These are phyloP conservation scores for Stigmatopora nigra DNA, from an alignment of 2,113 vertebrate genomes.

Conservation along the genomic window DNA sequence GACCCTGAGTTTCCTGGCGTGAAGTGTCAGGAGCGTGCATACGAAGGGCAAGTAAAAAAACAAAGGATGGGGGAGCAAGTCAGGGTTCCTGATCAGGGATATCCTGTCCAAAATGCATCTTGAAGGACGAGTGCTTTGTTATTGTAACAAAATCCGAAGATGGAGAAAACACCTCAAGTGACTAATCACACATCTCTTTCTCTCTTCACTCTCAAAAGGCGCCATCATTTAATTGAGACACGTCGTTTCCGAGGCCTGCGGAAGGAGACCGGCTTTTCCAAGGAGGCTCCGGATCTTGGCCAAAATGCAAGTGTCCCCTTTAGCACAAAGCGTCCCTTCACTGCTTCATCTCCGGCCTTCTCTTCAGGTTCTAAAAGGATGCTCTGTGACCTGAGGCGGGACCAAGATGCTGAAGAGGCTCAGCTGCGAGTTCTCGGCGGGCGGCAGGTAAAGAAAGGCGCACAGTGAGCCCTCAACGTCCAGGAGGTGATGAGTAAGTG, in stretches of 20 bases:
- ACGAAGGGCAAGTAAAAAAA: constrained; percentile 54
- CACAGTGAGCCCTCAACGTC: not conserved
- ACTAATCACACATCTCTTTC: constrained; percentile 27
- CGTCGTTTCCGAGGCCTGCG: constrained; percentile 61
- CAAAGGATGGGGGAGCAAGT: constrained; percentile 18
- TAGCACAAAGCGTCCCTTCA: constrained; percentile 69
- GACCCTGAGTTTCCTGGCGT: not conserved
- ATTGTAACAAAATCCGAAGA: not conserved
- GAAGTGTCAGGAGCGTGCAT: constrained; percentile 47
- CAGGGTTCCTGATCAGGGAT: constrained; percentile 64
- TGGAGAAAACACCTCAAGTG: constrained; percentile 33
- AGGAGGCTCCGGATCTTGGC: constrained; percentile 61
- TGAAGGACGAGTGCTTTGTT: constrained; percentile 9
- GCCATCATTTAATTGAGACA: constrained; percentile 56
- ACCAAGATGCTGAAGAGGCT: constrained; percentile 51
- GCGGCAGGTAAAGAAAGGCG: constrained; percentile 38
- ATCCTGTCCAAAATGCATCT: constrained; percentile 63
- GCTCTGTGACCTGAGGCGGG: constrained; percentile 50
- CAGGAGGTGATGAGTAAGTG: not conserved
- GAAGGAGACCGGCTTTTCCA: constrained; percentile 33
- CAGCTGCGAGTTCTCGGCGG: constrained; percentile 42
- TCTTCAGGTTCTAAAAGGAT: constrained; percentile 58
- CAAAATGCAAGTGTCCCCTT: constrained; percentile 34
- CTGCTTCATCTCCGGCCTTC: constrained; percentile 54
- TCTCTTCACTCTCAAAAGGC: constrained; percentile 43